phyloP scores from a whole-genome alignment of 2,888 invertebrate genomes.

The Julus scanicus region DNA sequence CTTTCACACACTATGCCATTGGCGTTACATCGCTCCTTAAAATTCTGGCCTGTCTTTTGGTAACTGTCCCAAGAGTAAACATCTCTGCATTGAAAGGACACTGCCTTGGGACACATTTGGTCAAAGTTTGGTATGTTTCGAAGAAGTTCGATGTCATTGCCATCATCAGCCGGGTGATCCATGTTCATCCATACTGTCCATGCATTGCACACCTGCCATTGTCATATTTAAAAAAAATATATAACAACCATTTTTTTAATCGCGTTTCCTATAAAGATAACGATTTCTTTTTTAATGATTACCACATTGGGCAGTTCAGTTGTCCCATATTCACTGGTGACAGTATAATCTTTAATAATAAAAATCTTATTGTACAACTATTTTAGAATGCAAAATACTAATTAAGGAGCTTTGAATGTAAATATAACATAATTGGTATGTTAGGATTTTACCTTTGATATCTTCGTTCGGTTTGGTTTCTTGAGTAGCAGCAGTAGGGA shows the following conservation, averaged over 20 bases:
- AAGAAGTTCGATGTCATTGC: slow-evolving; percentile 62
- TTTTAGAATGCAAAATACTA: not conserved
- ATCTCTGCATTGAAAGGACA: slow-evolving; percentile 56
- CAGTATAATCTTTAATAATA: not conserved
- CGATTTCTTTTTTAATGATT: not conserved
- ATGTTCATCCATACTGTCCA: slow-evolving; percentile 66
- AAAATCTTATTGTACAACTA: not conserved
- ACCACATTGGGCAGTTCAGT: slow-evolving; percentile 4
- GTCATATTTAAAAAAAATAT: not conserved
- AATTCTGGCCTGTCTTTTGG: slow-evolving; percentile 54
- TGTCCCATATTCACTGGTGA: not conserved
- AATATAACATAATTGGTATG: not conserved
- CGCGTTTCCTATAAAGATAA: not conserved
- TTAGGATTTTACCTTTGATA: not conserved
- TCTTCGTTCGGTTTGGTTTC: not conserved
- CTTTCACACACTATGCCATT: slow-evolving; percentile 57
- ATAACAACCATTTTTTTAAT: not conserved
- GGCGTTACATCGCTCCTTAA: slow-evolving; percentile 55
- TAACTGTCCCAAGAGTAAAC: slow-evolving; percentile 45
- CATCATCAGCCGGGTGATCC: slow-evolving; percentile 55
- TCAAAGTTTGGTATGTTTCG: slow-evolving; percentile 60
- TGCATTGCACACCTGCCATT: slow-evolving; percentile 67
- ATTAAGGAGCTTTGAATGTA: not conserved
- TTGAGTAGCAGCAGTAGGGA: slow-evolving; percentile 28
- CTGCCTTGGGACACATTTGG: slow-evolving; percentile 61